A percentile compares a stretch with the other conserved stretches of the same genome.
Evolutionary conservation across 2,797 vertebrate species (phyloP).

Genomic region (Salmo trutta): DNA sequence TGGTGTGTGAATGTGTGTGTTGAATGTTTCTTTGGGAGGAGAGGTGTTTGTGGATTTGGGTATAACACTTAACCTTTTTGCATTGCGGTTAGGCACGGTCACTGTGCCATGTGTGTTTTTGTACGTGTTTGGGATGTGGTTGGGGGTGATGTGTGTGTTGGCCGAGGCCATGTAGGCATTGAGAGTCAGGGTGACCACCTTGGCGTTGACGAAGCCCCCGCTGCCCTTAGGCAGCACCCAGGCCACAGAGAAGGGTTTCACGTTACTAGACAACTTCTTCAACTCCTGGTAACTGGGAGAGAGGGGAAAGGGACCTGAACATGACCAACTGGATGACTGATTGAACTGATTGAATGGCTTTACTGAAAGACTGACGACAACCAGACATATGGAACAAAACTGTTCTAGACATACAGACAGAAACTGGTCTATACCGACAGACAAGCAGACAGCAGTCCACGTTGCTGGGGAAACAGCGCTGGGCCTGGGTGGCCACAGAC

Average conservation of each 20-base stretch:
- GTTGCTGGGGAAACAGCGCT: conserved; percentile 77
- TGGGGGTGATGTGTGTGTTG: conserved; percentile 65
- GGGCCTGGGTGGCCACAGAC: conserved; percentile 78
- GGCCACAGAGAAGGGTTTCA: conserved; percentile 78
- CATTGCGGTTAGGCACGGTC: neutral
- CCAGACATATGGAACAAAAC: neutral
- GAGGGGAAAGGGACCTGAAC: neutral
- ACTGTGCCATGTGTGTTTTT: conserved; percentile 38
- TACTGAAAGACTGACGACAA: neutral
- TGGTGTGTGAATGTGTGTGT: neutral
- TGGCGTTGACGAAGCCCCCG: conserved; percentile 77
- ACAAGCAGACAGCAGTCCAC: conserved; percentile 79
- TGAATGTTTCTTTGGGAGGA: neutral
- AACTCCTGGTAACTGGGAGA: conserved; percentile 74
- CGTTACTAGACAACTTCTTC: conserved; percentile 72
- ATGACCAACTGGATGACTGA: neutral
- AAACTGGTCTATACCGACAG: too few relatives aligned
- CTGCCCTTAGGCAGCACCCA: conserved; percentile 72
- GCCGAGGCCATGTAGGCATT: conserved; percentile 82
- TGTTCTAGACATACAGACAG: neutral
- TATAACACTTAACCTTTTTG: conserved; percentile 70
- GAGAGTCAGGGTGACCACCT: conserved; percentile 82
- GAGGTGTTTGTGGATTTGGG: neutral
- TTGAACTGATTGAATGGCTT: neutral
- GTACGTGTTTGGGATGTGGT: conserved; percentile 77